Evolutionary conservation across 2,113 vertebrate species (phyloP).

Genomic region (Colistium nudipinnis): DNA sequence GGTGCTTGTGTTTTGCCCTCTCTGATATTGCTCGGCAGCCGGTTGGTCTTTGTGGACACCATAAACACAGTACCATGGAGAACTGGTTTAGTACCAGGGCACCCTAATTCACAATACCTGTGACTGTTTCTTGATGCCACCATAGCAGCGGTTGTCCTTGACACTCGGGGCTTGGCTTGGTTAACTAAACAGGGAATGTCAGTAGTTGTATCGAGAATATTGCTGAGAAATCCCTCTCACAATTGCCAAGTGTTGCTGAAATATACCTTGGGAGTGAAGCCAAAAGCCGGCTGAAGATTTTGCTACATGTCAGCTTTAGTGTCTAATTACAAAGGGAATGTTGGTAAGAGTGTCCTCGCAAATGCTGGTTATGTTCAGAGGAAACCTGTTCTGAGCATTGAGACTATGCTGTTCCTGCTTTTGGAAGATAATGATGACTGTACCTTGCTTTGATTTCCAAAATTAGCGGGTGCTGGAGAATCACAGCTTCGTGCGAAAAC

Average conservation of each 20-base stretch:
- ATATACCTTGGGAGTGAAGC: constrained; percentile 33
- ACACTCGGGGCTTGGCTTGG: constrained; percentile 8
- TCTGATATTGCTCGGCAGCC: constrained; percentile 29
- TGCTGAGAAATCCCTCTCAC: constrained; percentile 9
- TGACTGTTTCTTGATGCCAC: constrained; percentile 30
- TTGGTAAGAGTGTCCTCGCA: constrained; percentile 41
- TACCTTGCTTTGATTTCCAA: constrained; percentile 43
- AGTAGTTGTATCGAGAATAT: constrained; percentile 22
- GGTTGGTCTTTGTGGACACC: constrained; percentile 65
- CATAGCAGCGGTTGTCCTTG: constrained; percentile 19
- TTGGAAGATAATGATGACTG: constrained; percentile 14
- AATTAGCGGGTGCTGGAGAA: constrained; percentile 30
- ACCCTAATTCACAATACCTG: constrained; percentile 46
- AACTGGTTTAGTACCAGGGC: constrained; percentile 61
- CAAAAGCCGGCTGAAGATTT: constrained; percentile 25
- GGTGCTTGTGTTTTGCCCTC: constrained; percentile 49
- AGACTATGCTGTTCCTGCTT: constrained; percentile 21
- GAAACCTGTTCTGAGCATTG: constrained; percentile 20
- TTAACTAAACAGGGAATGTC: constrained; percentile 46
- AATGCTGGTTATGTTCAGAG: constrained; percentile 15
- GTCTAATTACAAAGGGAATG: constrained; percentile 61
- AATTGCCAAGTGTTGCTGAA: constrained; percentile 28
- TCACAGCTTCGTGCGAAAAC: constrained; percentile 27
- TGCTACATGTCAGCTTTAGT: constrained; percentile 41
- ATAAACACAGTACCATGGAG: constrained; percentile 42